Percentiles rank a stretch among this genome's conserved stretches.
Evolutionary conservation across 2,113 vertebrate species (phyloP).

Genomic region (Callipepla californica): DNA sequence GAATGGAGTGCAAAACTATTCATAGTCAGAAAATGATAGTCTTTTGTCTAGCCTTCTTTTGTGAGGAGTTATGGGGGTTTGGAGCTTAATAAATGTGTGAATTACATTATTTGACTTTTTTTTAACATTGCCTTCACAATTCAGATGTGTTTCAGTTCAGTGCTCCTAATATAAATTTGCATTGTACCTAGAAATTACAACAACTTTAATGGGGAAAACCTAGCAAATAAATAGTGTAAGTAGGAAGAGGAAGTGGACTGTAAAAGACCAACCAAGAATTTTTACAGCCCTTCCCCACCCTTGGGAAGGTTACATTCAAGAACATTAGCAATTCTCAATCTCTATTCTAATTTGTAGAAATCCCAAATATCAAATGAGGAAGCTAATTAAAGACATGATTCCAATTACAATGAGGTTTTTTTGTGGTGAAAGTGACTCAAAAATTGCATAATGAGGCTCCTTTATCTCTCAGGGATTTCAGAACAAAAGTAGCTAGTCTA

Average conservation of each 20-base stretch:
- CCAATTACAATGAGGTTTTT: slow-evolving; percentile 3
- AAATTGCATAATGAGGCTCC: slow-evolving; percentile 19
- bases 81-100: not conserved
- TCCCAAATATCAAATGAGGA: slow-evolving; percentile 9
- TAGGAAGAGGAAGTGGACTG: not conserved
- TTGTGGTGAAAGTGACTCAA: not conserved
- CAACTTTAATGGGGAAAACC: not conserved
- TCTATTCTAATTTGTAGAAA: not conserved
- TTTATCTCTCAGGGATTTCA: slow-evolving; percentile 15
- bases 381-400: slow-evolving; percentile 21
- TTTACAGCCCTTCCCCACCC: not conserved
- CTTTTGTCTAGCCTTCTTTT: not conserved
- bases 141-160: not conserved
- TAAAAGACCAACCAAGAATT: not conserved
- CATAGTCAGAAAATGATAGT: not conserved
- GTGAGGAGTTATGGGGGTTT: not conserved
- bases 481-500: not conserved
- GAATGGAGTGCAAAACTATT: not conserved
- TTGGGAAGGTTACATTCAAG: not conserved
- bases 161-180: not conserved
- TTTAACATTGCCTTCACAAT: not conserved
- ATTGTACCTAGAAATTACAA: not conserved
- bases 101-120: not conserved
- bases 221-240: not conserved
- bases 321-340: slow-evolving; percentile 19